Evolutionary conservation across 2,113 vertebrate species (phyloP).

Genomic region (Lichenostomus cassidix): DNA sequence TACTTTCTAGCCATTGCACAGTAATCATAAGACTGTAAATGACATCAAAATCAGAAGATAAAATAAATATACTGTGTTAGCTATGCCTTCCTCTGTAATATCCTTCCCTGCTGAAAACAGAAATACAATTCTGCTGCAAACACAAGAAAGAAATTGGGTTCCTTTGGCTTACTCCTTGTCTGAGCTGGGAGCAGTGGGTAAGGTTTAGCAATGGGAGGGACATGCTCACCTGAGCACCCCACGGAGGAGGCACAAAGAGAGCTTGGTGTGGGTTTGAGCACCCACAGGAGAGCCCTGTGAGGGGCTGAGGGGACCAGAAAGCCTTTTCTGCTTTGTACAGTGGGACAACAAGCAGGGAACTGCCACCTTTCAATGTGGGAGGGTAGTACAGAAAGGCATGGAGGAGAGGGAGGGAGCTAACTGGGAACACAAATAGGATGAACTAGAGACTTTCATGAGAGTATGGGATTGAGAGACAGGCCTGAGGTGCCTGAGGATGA

Average conservation of each 20-base stretch:
- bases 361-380: rapidly evolving
- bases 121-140: not conserved
- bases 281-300: not conserved
- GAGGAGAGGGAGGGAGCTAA: not conserved
- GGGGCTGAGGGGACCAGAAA: not conserved
- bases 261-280: not conserved
- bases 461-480: not conserved
- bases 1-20: not conserved
- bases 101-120: not conserved
- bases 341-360: not conserved
- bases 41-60: not conserved
- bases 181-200: not conserved
- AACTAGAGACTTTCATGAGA: not conserved
- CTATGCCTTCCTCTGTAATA: not conserved
- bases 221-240: not conserved
- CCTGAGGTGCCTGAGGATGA: not conserved
- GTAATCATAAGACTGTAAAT: not conserved
- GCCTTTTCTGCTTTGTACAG: not conserved
- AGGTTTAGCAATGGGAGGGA: not conserved
- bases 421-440: not conserved
- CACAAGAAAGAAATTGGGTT: not conserved
- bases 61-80: not conserved
- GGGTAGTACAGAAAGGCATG: not conserved
- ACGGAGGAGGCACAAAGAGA: not conserved
- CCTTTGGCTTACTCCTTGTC: not conserved